A percentile compares a stretch with the other conserved stretches of the same genome.
phyloP scores from a whole-genome alignment of 2,113 vertebrate species.

The Corynorhinus townsendii region DNA sequence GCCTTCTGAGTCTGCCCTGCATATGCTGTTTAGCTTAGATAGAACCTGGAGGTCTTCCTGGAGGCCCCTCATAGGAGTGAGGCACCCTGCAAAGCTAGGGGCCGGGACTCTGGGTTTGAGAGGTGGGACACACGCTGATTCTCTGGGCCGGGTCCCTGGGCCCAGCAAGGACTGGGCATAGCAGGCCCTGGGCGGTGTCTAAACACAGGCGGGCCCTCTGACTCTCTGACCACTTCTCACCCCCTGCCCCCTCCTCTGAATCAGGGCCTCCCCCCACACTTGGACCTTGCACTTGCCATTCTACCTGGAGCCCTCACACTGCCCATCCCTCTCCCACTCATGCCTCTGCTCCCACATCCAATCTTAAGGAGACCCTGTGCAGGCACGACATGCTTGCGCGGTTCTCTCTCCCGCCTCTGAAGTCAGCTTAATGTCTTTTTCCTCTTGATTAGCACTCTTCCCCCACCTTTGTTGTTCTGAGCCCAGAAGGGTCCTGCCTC shows the following conservation, averaged over 20 bases:
- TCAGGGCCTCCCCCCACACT: neutral
- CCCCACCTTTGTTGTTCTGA: neutral
- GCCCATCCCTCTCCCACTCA: neutral
- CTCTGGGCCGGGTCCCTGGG: too few species aligned
- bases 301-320: neutral
- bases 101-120: neutral
- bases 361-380: neutral
- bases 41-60: neutral
- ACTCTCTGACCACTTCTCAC: neutral
- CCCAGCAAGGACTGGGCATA: neutral
- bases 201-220: neutral
- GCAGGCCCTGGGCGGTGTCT: neutral
- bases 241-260: neutral
- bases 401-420: neutral
- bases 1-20: neutral
- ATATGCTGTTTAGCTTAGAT: neutral
- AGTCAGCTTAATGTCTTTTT: neutral
- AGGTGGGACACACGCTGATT: neutral
- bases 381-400: too few species aligned
- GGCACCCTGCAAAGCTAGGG: neutral
- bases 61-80: neutral
- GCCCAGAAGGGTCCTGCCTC: neutral
- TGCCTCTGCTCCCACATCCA: neutral
- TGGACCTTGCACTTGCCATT: neutral
- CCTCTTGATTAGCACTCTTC: neutral